Percentiles rank a stretch among this genome's conserved stretches.
These are phyloP conservation scores for Nymphalis c-album DNA, from an alignment of 2,888 invertebrate genomes.

Conservation along the genomic window DNA sequence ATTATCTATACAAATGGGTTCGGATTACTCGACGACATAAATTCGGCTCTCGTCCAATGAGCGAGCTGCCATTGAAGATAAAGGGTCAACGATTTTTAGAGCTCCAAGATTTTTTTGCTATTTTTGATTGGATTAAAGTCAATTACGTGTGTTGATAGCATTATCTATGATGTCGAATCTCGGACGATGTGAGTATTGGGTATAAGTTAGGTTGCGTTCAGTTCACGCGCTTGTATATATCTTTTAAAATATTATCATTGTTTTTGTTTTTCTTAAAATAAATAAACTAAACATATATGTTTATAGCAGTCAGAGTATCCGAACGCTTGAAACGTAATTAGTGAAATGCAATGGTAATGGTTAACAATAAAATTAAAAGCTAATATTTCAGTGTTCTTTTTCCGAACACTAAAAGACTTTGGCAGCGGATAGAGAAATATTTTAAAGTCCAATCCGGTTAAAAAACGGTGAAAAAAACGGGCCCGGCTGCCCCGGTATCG, in stretches of 20 bases:
- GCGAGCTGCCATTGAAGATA: slow-evolving; percentile 71
- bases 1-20: slow-evolving; percentile 81
- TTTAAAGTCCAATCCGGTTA: slow-evolving; percentile 68
- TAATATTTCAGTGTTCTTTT: slow-evolving; percentile 40
- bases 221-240: not conserved
- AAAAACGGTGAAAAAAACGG: slow-evolving; percentile 66
- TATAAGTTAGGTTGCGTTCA: not conserved
- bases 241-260: not conserved
- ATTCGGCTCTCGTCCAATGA: slow-evolving; percentile 79
- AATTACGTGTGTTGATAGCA: slow-evolving; percentile 32
- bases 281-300: too few species aligned
- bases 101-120: slow-evolving; percentile 60
- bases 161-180: slow-evolving; percentile 30
- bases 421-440: slow-evolving; percentile 64
- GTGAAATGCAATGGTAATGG: slow-evolving; percentile 32
- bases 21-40: slow-evolving; percentile 80
- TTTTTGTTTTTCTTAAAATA: not conserved
- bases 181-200: not conserved
- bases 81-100: slow-evolving; percentile 79
- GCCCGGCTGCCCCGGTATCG: slow-evolving; percentile 70
- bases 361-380: slow-evolving; percentile 39
- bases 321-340: slow-evolving; percentile 29
- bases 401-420: slow-evolving; percentile 45
- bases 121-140: slow-evolving; percentile 45
- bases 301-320: not conserved